phyloP scores from a whole-genome alignment of 2,113 vertebrate species.

The Pseudorasbora parva region DNA sequence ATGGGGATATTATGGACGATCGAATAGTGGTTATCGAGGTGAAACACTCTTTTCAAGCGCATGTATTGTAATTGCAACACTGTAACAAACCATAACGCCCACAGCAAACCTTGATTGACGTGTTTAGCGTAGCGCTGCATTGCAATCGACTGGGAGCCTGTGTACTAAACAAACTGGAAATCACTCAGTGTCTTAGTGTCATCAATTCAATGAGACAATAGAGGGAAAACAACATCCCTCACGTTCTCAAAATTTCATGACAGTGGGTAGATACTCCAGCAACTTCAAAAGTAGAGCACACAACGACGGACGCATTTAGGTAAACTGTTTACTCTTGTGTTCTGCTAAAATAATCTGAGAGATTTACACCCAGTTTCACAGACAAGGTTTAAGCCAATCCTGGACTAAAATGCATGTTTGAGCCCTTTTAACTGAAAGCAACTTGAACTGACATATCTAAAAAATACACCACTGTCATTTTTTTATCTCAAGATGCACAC shows the following conservation, averaged over 20 bases:
- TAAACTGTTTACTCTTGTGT: not conserved
- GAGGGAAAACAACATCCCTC: slow-evolving; percentile 7
- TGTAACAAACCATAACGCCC: slow-evolving; percentile 51
- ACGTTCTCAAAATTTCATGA: slow-evolving; percentile 8
- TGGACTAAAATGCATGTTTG: too few species aligned
- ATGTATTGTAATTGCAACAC: slow-evolving; percentile 56
- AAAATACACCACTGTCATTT: too few species aligned
- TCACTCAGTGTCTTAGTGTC: slow-evolving; percentile 40
- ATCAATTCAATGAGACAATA: slow-evolving; percentile 40
- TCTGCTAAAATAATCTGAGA: not conserved
- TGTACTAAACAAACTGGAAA: slow-evolving; percentile 57
- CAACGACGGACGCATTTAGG: slow-evolving; percentile 2
- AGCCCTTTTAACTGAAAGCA: too few species aligned
- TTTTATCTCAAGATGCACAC: too few species aligned
- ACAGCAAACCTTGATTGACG: slow-evolving; percentile 55
- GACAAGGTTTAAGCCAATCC: too few species aligned
- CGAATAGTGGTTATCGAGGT: slow-evolving; percentile 26
- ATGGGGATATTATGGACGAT: slow-evolving; percentile 34
- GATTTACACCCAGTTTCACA: too few species aligned
- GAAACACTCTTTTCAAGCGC: slow-evolving; percentile 43
- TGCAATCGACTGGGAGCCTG: slow-evolving; percentile 50
- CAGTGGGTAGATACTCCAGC: not conserved
- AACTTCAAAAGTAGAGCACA: slow-evolving; percentile 26
- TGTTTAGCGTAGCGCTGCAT: slow-evolving; percentile 43
- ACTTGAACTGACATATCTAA: too few species aligned